Evolutionary conservation across 2,797 vertebrate genomes (phyloP), one percentile per base, ranked within the genome.

Genomic region (Peromyscus melanophrys): DNA sequence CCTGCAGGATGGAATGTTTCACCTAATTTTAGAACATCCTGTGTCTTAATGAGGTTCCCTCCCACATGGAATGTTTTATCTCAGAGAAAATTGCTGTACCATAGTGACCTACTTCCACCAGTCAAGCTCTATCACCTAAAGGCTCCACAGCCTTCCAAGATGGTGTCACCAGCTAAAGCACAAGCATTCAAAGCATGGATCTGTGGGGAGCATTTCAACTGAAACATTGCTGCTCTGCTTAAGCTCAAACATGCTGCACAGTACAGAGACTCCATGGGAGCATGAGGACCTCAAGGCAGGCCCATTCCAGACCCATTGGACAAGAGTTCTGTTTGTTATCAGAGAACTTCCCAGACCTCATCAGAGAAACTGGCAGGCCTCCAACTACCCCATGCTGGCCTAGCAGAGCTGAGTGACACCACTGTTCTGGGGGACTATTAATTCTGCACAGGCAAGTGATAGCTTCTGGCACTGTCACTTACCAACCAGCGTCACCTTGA

Each of bases 321-420:
- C 25, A 43, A 46, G 16, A 40, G 40, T 31, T 40, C 10, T 34
- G 0, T 59, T 63, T 61, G 76, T 57, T 82, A 92, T 87, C 55
- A 94, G 84, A 80, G 16, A 29, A 10, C 5, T 23, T 37, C 31
- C 1, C 6, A 10, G 31, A 94, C 69, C 75, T 25, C 25, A 71
- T 49, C 85, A 25, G 13, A 77, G 75, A 6, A 12, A 96, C 49
- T 69, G 97, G 92, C 16, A 67, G 46, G 95, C 55, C 55, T 96
- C 94, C 61, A 34, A 46, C 13, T 8, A n/a, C 25, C 61, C 55
- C 8, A 0, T 63, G 31, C 27, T 46, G 90, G 71, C 89, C n/a
- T 25, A 14, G 34, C 80, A 46, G 55, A 95, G 25, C 85, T 81
- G 86, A 96, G n/a, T 92, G 96, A 95, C 94, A 92, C 49, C 34